Evolutionary conservation across 2,888 invertebrate genomes (phyloP).

Genomic region (Chromoteleia sp.): DNA sequence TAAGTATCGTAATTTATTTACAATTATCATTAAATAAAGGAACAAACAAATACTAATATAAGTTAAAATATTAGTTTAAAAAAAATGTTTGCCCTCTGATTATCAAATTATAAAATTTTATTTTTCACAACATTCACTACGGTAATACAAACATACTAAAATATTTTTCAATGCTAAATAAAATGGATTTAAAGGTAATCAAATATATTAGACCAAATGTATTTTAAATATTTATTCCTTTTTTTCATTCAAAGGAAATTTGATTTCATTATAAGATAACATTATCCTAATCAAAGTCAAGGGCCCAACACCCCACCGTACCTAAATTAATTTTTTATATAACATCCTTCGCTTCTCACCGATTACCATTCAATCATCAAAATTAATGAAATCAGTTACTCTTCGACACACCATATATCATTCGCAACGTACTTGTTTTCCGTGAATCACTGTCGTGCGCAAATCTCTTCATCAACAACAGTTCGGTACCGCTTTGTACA

Average conservation of each 20-base stretch:
- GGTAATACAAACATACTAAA: neutral
- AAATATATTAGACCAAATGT: constrained; percentile 73
- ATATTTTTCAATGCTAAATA: neutral
- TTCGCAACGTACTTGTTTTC: constrained; percentile 64
- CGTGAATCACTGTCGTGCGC: constrained; percentile 58
- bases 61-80: too few species aligned
- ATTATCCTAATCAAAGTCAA: constrained; percentile 84
- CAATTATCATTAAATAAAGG: too few species aligned
- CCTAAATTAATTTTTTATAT: constrained; percentile 84
- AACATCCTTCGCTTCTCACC: constrained; percentile 82
- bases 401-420: constrained; percentile 60
- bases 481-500: constrained; percentile 77
- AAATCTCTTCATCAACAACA: constrained; percentile 69
- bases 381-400: constrained; percentile 68
- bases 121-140: neutral
- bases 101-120: too few species aligned
- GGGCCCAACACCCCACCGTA: constrained; percentile 80
- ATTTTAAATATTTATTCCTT: constrained; percentile 85
- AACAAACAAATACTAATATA: too few species aligned
- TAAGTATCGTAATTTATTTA: neutral
- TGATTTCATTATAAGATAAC: constrained; percentile 85
- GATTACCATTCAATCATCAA: constrained; percentile 79
- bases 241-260: constrained; percentile 83
- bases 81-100: too few species aligned
- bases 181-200: constrained; percentile 6